A percentile compares a stretch with the other conserved stretches of the same genome.
Evolutionary conservation across 2,113 vertebrate genomes (phyloP).

Genomic region (Lates calcarifer): DNA sequence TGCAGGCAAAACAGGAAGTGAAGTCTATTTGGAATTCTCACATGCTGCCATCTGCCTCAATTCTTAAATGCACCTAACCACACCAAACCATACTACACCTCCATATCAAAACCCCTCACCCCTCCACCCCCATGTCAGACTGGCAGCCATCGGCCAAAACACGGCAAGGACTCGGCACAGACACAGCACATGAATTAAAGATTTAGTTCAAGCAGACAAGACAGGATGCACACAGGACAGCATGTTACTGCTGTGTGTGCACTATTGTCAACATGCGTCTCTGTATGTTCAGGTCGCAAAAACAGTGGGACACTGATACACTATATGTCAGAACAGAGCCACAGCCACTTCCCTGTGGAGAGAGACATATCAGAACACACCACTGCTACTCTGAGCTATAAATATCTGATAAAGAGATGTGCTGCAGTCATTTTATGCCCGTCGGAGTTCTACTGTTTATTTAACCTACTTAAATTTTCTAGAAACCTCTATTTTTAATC

Average conservation of each 20-base stretch:
- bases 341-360: constrained; percentile 61
- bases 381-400: constrained; percentile 48
- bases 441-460: constrained; percentile 56
- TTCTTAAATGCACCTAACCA: constrained; percentile 47
- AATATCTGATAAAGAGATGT: constrained; percentile 54
- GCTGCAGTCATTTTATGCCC: constrained; percentile 50
- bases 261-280: constrained; percentile 55
- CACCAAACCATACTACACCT: constrained; percentile 11
- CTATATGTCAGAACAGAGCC: constrained; percentile 58
- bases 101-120: constrained; percentile 4
- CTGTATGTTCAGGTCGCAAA: constrained; percentile 60
- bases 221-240: constrained; percentile 33
- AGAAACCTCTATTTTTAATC: constrained; percentile 63
- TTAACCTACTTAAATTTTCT: constrained; percentile 64
- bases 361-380: constrained; percentile 35
- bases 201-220: constrained; percentile 44
- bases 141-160: constrained; percentile 50
- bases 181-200: constrained; percentile 66
- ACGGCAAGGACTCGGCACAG: background rate
- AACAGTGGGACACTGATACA: constrained; percentile 58
- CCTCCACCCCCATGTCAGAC: background rate
- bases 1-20: constrained; percentile 65
- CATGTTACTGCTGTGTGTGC: constrained; percentile 45
- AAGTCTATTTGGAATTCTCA: constrained; percentile 62
- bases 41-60: constrained; percentile 70